Percentiles rank a stretch among this genome's conserved stretches.
Evolutionary conservation across 2,113 vertebrate genomes (phyloP).

Genomic region (Trinectes maculatus): DNA sequence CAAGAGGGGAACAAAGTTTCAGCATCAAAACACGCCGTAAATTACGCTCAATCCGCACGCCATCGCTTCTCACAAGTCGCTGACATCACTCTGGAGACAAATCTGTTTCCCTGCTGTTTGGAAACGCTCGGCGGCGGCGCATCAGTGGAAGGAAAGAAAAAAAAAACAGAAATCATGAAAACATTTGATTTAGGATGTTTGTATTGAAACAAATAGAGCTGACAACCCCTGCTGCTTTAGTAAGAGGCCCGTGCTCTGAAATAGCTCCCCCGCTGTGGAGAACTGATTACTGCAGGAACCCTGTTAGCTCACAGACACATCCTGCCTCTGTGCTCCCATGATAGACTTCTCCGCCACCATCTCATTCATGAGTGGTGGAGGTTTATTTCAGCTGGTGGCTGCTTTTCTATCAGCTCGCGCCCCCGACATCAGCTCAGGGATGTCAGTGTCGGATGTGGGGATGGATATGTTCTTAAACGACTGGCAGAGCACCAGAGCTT

Average conservation of each 20-base stretch:
- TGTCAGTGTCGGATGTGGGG: conserved; percentile 40
- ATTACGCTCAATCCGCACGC: conserved; percentile 32
- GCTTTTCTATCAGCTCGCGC: not conserved
- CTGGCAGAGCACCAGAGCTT: conserved; percentile 16
- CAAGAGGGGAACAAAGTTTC: conserved; percentile 33
- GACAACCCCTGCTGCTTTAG: conserved; percentile 53
- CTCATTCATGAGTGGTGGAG: conserved; percentile 19
- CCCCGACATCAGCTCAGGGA: not conserved
- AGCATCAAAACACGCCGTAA: conserved; percentile 27
- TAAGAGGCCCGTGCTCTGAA: conserved; percentile 40
- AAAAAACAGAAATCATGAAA: conserved; percentile 32
- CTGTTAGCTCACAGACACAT: conserved; percentile 49
- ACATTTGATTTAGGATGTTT: conserved; percentile 67
- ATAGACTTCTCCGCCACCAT: conserved; percentile 31
- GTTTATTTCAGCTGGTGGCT: not conserved
- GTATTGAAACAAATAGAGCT: conserved; percentile 57
- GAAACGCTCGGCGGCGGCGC: conserved; percentile 27
- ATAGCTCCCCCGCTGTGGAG: conserved; percentile 41
- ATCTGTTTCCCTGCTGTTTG: conserved; percentile 54
- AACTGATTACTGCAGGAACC: conserved; percentile 63
- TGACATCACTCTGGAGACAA: conserved; percentile 47
- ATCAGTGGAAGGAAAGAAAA: conserved; percentile 19
- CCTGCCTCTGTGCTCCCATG: conserved; percentile 20
- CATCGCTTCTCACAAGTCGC: conserved; percentile 20
- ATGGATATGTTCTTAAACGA: conserved; percentile 45